Conservation (phyloP, 2,888 invertebrate species). For the Polymixis flavicincta region DNA sequence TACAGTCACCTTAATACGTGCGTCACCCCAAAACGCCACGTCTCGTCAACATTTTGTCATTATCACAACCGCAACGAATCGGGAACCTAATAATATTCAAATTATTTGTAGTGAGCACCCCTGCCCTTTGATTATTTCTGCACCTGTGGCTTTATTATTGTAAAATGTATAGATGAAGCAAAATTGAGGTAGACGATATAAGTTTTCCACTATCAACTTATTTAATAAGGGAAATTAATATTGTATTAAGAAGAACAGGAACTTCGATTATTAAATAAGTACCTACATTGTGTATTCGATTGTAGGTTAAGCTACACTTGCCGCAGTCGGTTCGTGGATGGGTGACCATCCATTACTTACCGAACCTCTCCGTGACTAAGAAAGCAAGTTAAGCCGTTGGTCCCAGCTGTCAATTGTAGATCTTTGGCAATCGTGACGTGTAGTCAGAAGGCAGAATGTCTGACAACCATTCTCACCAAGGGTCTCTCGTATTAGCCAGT, state of each 20-base stretch:
- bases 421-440: too few species aligned
- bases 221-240: background rate
- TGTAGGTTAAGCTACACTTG: too few species aligned
- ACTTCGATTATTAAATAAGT: background rate
- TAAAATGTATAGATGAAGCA: slow-evolving; percentile 17
- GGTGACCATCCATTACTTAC: too few species aligned
- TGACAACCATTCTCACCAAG: too few species aligned
- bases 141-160: slow-evolving; percentile 43
- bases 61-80: slow-evolving; percentile 50
- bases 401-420: too few species aligned
- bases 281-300: too few species aligned
- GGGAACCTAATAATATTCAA: slow-evolving; percentile 42
- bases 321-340: too few species aligned
- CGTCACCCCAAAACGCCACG: slow-evolving; percentile 14
- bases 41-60: slow-evolving; percentile 42
- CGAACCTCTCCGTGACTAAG: too few species aligned
- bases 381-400: too few species aligned
- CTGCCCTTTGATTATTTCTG: slow-evolving; percentile 35
- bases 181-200: slow-evolving; percentile 12
- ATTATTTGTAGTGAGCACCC: slow-evolving; percentile 37
- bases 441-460: too few species aligned
- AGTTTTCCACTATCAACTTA: background rate
- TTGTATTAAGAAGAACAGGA: background rate
- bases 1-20: slow-evolving; percentile 20
- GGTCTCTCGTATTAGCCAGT: too few species aligned